Conservation (phyloP, 2,888 invertebrate genomes). For the Hypolimnas misippus region DNA sequence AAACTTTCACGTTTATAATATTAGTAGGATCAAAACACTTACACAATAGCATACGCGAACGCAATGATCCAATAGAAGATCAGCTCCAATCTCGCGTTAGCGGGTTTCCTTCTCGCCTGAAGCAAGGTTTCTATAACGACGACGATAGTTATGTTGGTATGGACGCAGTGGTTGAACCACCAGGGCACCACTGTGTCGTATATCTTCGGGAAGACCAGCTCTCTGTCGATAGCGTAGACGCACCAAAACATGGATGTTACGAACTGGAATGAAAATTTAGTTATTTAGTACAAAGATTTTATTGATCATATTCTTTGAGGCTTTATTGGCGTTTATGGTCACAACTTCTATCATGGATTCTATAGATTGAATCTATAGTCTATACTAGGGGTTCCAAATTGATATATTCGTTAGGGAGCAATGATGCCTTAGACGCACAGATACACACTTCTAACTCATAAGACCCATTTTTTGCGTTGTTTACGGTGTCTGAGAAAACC, state of each 20-base stretch:
- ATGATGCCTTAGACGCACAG: too few relatives aligned
- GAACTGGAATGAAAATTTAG: constrained; percentile 64
- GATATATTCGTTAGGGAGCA: too few relatives aligned
- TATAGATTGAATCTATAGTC: too few relatives aligned
- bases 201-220: constrained; percentile 81
- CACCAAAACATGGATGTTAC: constrained; percentile 82
- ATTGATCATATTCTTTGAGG: too few relatives aligned
- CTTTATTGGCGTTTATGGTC: too few relatives aligned
- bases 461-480: too few relatives aligned
- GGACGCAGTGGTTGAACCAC: constrained; percentile 85
- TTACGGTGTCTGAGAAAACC: too few relatives aligned
- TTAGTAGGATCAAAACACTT: too few relatives aligned
- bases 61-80: constrained; percentile 51
- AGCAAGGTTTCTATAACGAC: constrained; percentile 75
- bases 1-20: too few relatives aligned
- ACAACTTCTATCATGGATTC: too few relatives aligned
- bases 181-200: constrained; percentile 80
- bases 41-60: constrained; percentile 68
- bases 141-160: constrained; percentile 79
- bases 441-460: too few relatives aligned
- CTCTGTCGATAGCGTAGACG: constrained; percentile 79
- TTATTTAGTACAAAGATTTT: background rate
- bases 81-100: constrained; percentile 57
- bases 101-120: constrained; percentile 61
- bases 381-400: too few relatives aligned